These are phyloP conservation scores for Hipparchia sbordonii DNA, from an alignment of 2,888 invertebrate species.

Conservation along the genomic window DNA sequence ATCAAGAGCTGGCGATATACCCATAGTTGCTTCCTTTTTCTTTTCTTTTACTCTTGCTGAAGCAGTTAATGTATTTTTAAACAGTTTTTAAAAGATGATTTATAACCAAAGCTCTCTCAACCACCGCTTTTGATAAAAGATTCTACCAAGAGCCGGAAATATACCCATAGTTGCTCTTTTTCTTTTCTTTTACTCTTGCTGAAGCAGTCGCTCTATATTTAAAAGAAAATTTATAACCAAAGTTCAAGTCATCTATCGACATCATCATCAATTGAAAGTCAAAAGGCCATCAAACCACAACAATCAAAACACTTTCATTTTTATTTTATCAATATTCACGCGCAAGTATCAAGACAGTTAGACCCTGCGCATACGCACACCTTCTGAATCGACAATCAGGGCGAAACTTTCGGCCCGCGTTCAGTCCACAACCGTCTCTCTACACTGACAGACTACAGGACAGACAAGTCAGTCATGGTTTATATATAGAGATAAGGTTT, in stretches of 20 bases:
- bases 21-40: neutral
- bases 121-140: too few relatives aligned
- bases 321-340: slow-evolving; percentile 69
- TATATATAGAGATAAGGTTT: slow-evolving; percentile 42
- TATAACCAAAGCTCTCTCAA: too few relatives aligned
- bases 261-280: slow-evolving; percentile 13
- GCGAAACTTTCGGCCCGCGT: slow-evolving; percentile 63
- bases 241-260: neutral
- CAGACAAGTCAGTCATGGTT: slow-evolving; percentile 51
- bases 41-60: neutral
- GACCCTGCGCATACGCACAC: slow-evolving; percentile 69
- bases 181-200: neutral
- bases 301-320: slow-evolving; percentile 67
- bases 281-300: slow-evolving; percentile 24
- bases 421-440: slow-evolving; percentile 79
- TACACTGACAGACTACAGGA: slow-evolving; percentile 71
- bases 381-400: slow-evolving; percentile 65
- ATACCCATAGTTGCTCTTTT: neutral
- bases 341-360: slow-evolving; percentile 75
- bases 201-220: too few relatives aligned
- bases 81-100: too few relatives aligned
- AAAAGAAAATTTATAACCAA: neutral
- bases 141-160: too few relatives aligned
- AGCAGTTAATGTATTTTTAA: too few relatives aligned
- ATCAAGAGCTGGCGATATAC: too few relatives aligned